A percentile compares a stretch with the other conserved stretches of the same genome.
These are phyloP conservation scores for Oscheius sp. DNA, from an alignment of 1,140 invertebrate genomes.

Conservation along the genomic window DNA sequence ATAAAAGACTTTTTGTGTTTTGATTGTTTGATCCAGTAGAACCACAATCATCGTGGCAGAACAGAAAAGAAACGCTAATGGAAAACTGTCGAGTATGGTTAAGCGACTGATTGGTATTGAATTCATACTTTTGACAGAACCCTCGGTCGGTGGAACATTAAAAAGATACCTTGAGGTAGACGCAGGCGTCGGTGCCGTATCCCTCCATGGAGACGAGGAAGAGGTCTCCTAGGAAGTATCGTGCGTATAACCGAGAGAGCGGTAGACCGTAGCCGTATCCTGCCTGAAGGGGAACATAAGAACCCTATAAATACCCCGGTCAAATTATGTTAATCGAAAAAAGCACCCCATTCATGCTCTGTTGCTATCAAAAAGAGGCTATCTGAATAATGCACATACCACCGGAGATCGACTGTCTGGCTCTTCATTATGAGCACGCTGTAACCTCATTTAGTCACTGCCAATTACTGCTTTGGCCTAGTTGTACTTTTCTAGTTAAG, in stretches of 20 bases:
- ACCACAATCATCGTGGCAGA: neutral
- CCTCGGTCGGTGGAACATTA: neutral
- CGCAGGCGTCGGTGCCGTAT: slow-evolving; percentile 89
- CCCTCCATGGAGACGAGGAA: slow-evolving; percentile 88
- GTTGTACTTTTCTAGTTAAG: too few relatives aligned
- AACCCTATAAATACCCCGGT: too few relatives aligned
- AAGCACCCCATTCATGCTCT: too few relatives aligned
- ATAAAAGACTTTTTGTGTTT: neutral
- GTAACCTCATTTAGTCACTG: neutral
- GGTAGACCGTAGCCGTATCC: slow-evolving; percentile 97
- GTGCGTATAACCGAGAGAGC: slow-evolving; percentile 88
- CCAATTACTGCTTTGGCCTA: too few relatives aligned
- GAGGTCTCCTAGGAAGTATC: slow-evolving; percentile 95
- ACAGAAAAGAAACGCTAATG: neutral
- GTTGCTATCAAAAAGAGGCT: too few relatives aligned
- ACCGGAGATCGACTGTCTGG: too few relatives aligned
- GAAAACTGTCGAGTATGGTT: too few relatives aligned
- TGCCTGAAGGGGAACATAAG: slow-evolving; percentile 64
- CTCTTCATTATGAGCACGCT: too few relatives aligned
- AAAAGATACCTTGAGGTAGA: slow-evolving; percentile 83
- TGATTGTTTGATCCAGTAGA: neutral
- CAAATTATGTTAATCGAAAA: too few relatives aligned
- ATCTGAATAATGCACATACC: too few relatives aligned
- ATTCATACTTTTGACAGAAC: neutral
- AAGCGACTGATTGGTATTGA: neutral